Evolutionary conservation across 2,797 vertebrate genomes (phyloP).

Genomic region (Halcyon chelicuti): DNA sequence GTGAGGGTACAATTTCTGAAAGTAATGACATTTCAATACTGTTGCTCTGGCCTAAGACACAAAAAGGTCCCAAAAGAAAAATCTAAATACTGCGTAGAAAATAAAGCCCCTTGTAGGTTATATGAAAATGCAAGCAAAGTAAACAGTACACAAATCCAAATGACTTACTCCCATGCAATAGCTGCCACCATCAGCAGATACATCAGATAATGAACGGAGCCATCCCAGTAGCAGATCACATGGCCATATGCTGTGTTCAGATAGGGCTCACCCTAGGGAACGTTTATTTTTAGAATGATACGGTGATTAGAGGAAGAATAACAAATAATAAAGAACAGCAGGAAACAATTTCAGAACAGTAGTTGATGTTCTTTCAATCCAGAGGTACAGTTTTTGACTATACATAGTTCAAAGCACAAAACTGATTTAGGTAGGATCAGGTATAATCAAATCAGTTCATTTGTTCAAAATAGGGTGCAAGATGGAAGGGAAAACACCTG

Average conservation of each 20-base stretch:
- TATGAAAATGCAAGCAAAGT: not conserved
- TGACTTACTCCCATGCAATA: constrained; percentile 93
- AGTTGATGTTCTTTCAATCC: not conserved
- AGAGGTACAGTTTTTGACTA: not conserved
- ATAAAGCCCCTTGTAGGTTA: not conserved
- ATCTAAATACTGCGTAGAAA: not conserved
- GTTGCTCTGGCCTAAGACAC: not conserved
- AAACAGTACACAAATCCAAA: not conserved
- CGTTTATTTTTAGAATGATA: not conserved
- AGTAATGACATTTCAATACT: not conserved
- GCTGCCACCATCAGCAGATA: constrained; percentile 95
- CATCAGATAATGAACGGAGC: constrained; percentile 93
- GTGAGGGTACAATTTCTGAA: not conserved
- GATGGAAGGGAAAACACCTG: not conserved
- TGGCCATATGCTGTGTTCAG: constrained; percentile 93
- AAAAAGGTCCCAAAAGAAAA: not conserved
- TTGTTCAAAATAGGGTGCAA: not conserved
- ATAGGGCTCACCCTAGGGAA: constrained; percentile 81
- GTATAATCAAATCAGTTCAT: not conserved
- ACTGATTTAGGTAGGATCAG: not conserved
- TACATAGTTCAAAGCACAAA: not conserved
- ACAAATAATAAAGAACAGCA: not conserved
- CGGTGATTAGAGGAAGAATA: not conserved
- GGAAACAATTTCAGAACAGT: not conserved
- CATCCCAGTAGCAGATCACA: constrained; percentile 95